Evolutionary conservation across 1,140 invertebrate genomes (phyloP).

Genomic region (Hylyphantes graminicola): DNA sequence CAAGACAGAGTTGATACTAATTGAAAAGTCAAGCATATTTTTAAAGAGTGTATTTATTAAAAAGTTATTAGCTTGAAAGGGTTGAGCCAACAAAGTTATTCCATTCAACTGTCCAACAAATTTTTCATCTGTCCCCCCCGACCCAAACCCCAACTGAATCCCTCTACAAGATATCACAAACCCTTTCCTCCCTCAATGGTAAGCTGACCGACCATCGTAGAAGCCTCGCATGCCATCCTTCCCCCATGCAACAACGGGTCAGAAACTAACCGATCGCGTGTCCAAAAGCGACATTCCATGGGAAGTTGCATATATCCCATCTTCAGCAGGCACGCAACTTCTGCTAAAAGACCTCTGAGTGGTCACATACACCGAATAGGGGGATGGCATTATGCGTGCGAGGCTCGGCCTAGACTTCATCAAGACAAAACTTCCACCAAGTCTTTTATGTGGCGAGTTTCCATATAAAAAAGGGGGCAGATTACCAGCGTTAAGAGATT

Average conservation of each 20-base stretch:
- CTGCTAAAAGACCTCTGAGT: slow-evolving; percentile 28
- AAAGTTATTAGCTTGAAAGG: too few relatives aligned
- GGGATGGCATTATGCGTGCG: slow-evolving; percentile 27
- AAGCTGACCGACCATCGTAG: slow-evolving; percentile 43
- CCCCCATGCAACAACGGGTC: neutral
- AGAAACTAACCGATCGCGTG: neutral
- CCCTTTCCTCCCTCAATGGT: slow-evolving; percentile 6
- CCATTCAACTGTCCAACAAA: too few relatives aligned
- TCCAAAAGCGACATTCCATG: slow-evolving; percentile 22
- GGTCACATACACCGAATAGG: slow-evolving; percentile 38
- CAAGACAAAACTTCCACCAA: slow-evolving; percentile 24
- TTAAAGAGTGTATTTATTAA: too few relatives aligned
- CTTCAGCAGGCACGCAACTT: slow-evolving; percentile 22
- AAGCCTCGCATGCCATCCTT: slow-evolving; percentile 42
- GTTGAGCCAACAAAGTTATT: too few relatives aligned
- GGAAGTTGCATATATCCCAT: slow-evolving; percentile 26
- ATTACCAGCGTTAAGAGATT: slow-evolving; percentile 24
- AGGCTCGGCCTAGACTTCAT: slow-evolving; percentile 35
- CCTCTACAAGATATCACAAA: slow-evolving; percentile 25
- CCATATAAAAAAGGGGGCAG: slow-evolving; percentile 24
- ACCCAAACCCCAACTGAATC: too few relatives aligned
- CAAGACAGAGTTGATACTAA: too few relatives aligned
- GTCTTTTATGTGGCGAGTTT: slow-evolving; percentile 20
- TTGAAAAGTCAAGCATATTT: too few relatives aligned
- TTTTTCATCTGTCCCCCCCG: too few relatives aligned